Evolutionary conservation across 2,797 vertebrate species (phyloP), one percentile per base, ranked within the genome.

Genomic region (Chelon auratus): DNA sequence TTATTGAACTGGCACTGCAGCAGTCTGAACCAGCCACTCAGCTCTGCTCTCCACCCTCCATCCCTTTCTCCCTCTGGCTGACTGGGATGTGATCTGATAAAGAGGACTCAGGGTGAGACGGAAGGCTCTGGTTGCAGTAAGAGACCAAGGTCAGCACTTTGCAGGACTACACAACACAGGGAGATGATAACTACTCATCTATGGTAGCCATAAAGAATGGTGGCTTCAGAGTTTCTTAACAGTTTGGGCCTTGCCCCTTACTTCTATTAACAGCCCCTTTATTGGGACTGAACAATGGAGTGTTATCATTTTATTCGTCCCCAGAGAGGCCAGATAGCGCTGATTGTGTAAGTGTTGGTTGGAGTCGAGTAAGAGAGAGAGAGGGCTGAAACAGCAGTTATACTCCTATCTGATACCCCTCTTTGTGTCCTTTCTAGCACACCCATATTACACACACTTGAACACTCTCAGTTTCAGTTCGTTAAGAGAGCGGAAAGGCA

Each of bases 321-420:
- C 66, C 42, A 43, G 56, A 79, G 84, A 88, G 67, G 60, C 80
- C 45, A 60, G 73, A 62, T 47, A 67, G 67, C 74, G 80, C 72
- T 67, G 33, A 54, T 64, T 55, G 40, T 80, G 78, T 75, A 89
- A 87, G 81, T 89, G 87, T 82, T 74, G 84, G 87, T 77, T 45
- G 82, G 83, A 85, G 30, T 83, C 68, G 52, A 74, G 79, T 78
- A 79, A 68, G 87, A 83, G 86, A 83, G 85, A 82, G 82, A 87
- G 87, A 81, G 65, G 82, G 91, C 90, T 94, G 91, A 93, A 92
- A 82, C 91, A 87, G 92, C 92, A 92, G 61, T 89, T 91, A 86
- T 87, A 81, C 77, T 77, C 68, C 82, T 75, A 71, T 90, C 84
- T 84, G 89, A 90, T 75, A 76, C 88, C 45, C 64, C 90, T 87